Evolutionary conservation across 2,888 invertebrate species (phyloP), one percentile per base, ranked within the genome.

Genomic region (Trachelus tabidus): DNA sequence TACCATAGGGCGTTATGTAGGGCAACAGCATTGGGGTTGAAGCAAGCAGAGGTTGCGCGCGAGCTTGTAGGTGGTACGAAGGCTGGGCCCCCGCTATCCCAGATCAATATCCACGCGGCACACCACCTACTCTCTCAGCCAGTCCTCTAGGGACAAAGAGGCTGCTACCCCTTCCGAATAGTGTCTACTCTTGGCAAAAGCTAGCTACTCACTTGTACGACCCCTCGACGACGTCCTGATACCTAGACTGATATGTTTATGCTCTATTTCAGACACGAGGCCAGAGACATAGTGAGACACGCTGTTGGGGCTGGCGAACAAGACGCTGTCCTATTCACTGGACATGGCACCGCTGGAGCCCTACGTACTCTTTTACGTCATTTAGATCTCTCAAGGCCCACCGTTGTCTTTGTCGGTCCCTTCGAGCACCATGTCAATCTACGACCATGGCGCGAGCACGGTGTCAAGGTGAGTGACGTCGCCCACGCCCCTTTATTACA

Each of bases 371-470:
- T 97, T 83, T 94, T 97, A 76, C 93, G 95, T 84, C 95, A 95
- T 33, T 92, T 97, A 83, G 93, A 95, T 84, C 93, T 96, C 73
- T 92, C 93, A 77, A 92, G 93, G 76, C 93, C 94, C 34, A 94
- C 95, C 77, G 93, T 95, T 31, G 94, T 97, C 35, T 96, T 97
- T 90, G 95, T 96, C 73, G 96, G 97, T n/a, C 94, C 95, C 11
- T 95, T 94, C 89, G 96, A 96, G 89, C 96, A 96, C 88, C 95
- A 95, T 89, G 95, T 95, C 78, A 95, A 95, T 91, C 92, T 98
- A 73, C 93, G 95, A 77, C 96, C 97, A 34, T 98, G 97, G 98
- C 94, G 95, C 84, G 97, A 97, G 89, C 93, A 94, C 77, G 95
- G 95, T 37, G 95, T 96, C 82, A 94, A 95, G 94, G 97, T 97